Evolutionary conservation across 1,140 invertebrate species (phyloP), one percentile per base, ranked within the genome.

Genomic region (Matsumurasca onukii): DNA sequence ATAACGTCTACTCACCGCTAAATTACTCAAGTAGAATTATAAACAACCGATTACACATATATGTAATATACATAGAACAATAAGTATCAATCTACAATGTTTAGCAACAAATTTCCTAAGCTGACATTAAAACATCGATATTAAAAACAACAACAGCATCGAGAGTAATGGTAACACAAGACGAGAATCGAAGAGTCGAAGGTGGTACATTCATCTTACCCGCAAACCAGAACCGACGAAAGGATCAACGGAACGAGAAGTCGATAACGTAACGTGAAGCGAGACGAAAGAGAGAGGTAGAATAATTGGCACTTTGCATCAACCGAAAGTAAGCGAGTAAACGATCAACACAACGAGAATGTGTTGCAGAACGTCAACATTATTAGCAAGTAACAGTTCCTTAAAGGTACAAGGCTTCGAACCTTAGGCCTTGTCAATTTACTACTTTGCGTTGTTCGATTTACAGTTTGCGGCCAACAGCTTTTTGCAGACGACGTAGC

Each of bases 231-330:
- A 39, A 31, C 22, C n/a, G 3, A 24, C 39, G 48, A 39, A 65
- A 65, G 20, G 31, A 63, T 31, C 61, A 63, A 3, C 20, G 57
- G 20, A 3, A n/a, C n/a, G 34, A 31, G 20, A 15, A 34, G 12
- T 63, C 29, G 24, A 20, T 55, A 20, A 20, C 51, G 22, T 20
- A 22, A 20, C 9, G 24, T 20, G 25, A 61, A 34, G 39, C 34
- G 34, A 65, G 25, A 65, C 39, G 62, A 65, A 48, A 65, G 62
- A 65, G 62, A 65, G 62, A 65, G 55, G 55, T 59, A 59, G 62
- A 65, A 31, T 20, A 65, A 65, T 65, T 65, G 62, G 62, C 62
- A 65, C 62, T 65, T 65, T 29, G 15, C 30, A 22, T 15, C 12
- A 27, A 59, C 15, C 22, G 22, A 59, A 27, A 9, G 30, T n/a